These are phyloP conservation scores for Pseudorectes ferrugineus DNA, from an alignment of 2,113 vertebrate species.

Conservation along the genomic window DNA sequence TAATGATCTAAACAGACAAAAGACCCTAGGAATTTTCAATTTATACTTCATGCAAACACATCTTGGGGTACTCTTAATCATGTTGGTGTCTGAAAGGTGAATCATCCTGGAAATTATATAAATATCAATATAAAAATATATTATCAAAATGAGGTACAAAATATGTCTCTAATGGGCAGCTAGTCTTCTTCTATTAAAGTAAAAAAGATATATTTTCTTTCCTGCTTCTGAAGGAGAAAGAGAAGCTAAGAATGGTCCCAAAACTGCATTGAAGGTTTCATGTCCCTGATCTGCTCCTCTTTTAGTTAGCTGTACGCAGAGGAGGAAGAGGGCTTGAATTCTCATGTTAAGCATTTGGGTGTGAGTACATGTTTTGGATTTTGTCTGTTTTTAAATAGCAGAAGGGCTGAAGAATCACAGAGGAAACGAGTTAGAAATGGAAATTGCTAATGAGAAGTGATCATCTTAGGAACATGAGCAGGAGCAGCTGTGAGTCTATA, in stretches of 20 bases:
- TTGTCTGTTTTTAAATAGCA: neutral
- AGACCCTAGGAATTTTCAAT: neutral
- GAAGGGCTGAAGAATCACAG: neutral
- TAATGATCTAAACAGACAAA: neutral
- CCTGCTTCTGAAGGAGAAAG: neutral
- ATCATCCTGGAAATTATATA: neutral
- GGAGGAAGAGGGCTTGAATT: neutral
- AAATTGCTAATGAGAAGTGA: neutral
- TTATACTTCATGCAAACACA: neutral
- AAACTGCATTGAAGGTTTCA: neutral
- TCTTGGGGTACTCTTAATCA: neutral
- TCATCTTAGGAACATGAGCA: neutral
- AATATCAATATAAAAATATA: neutral
- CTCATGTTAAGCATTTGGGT: neutral
- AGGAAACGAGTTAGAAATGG: neutral
- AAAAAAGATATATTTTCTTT: neutral
- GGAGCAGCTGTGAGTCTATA: neutral
- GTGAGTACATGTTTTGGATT: neutral
- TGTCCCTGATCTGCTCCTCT: neutral
- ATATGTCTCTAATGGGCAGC: neutral
- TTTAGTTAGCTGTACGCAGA: neutral
- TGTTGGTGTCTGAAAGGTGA: neutral
- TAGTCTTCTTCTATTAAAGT: neutral
- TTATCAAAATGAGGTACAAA: neutral
- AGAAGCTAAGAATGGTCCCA: neutral